These are phyloP conservation scores for Apamea monoglypha DNA, from an alignment of 2,888 invertebrate genomes.

Conservation along the genomic window DNA sequence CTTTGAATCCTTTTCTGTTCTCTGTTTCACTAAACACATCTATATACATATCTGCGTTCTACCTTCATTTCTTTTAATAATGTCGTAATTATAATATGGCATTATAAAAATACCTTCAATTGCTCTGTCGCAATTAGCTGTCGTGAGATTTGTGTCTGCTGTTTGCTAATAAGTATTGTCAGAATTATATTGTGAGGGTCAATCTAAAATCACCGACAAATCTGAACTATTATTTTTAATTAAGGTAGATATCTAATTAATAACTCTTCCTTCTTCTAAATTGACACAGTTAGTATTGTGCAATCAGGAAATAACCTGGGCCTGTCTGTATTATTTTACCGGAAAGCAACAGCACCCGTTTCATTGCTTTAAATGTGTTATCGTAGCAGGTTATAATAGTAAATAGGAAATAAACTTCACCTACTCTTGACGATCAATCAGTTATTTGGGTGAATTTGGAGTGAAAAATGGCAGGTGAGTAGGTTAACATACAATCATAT, in stretches of 20 bases:
- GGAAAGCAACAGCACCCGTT: constrained; percentile 2
- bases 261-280: constrained; percentile 20
- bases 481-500: background rate
- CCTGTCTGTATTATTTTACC: constrained; percentile 10
- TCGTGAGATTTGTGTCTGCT: background rate
- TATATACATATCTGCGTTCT: background rate
- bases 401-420: background rate
- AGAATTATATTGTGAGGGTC: constrained; percentile 16
- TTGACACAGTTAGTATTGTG: background rate
- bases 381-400: background rate
- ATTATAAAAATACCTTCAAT: background rate
- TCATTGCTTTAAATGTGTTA: background rate
- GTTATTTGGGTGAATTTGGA: background rate
- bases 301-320: constrained; percentile 21
- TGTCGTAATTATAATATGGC: background rate
- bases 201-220: constrained; percentile 3
- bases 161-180: constrained; percentile 20
- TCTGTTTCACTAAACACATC: background rate
- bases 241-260: constrained; percentile 2
- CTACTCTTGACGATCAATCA: background rate
- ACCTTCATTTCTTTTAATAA: background rate
- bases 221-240: constrained; percentile 23
- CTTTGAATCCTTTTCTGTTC: background rate
- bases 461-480: background rate
- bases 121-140: background rate